Percentiles rank a stretch among this genome's conserved stretches.
phyloP scores from a whole-genome alignment of 2,113 vertebrate species.

The Aegithalos caudatus region DNA sequence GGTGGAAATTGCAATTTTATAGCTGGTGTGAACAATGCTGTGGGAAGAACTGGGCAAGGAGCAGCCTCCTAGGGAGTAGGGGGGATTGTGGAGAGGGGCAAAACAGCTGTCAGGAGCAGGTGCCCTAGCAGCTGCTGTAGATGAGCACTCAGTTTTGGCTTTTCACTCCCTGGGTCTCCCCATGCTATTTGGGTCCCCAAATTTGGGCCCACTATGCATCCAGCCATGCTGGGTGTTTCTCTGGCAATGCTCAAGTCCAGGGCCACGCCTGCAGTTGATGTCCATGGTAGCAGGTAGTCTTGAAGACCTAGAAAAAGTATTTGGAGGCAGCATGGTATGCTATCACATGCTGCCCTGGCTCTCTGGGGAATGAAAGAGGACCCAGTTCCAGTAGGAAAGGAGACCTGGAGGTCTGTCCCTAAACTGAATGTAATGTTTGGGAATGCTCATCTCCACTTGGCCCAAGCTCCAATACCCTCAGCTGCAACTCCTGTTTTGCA shows the following conservation, averaged over 20 bases:
- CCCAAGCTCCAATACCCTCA: background rate
- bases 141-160: background rate
- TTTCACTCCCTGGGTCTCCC: background rate
- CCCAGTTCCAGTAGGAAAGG: background rate
- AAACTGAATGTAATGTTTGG: accelerated
- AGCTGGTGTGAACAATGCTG: background rate
- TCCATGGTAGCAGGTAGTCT: accelerated
- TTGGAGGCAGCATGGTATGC: background rate
- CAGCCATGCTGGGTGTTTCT: accelerated
- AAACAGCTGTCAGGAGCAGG: background rate
- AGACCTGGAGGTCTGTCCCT: background rate
- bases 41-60: background rate
- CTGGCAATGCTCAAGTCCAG: background rate
- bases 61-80: background rate
- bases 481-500: background rate
- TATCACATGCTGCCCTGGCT: accelerated
- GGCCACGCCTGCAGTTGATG: background rate
- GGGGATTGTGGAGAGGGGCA: background rate
- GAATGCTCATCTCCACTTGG: background rate
- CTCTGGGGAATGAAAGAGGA: accelerated
- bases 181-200: background rate
- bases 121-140: background rate
- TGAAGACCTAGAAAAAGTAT: background rate
- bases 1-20: background rate
- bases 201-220: background rate